Evolutionary conservation across 2,113 vertebrate genomes (phyloP).

Genomic region (Vimba vimba): DNA sequence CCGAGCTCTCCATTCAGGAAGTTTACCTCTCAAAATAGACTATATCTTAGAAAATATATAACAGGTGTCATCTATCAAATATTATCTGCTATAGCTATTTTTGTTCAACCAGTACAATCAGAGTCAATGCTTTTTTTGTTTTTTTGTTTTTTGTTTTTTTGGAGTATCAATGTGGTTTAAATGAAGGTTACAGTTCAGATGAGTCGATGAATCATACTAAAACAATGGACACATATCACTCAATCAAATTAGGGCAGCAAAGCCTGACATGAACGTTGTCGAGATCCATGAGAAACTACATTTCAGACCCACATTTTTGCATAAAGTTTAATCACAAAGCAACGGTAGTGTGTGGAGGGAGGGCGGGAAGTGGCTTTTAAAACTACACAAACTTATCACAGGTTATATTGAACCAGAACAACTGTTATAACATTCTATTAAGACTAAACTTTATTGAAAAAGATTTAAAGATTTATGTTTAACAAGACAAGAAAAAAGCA

Average conservation of each 20-base stretch:
- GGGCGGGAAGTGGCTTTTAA: constrained; percentile 85
- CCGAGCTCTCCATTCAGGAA: constrained; percentile 74
- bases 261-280: constrained; percentile 72
- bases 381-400: constrained; percentile 99
- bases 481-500: constrained; percentile 99
- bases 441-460: constrained; percentile 99
- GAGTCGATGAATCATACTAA: constrained; percentile 77
- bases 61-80: constrained; percentile 78
- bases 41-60: constrained; percentile 85
- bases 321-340: constrained; percentile 85
- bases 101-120: constrained; percentile 76
- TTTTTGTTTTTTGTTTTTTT: constrained; percentile 50
- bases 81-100: constrained; percentile 76
- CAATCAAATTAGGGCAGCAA: constrained; percentile 68
- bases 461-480: constrained; percentile 97
- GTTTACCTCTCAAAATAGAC: constrained; percentile 83
- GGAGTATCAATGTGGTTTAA: constrained; percentile 74
- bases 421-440: constrained; percentile 99
- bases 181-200: constrained; percentile 75
- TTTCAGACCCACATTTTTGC: constrained; percentile 84
- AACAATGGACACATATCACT: constrained; percentile 71
- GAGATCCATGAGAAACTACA: constrained; percentile 78
- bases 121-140: constrained; percentile 70
- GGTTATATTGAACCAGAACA: constrained; percentile 99
- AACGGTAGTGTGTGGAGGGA: constrained; percentile 83